These are phyloP conservation scores for Dromiciops gliroides DNA, from an alignment of 2,113 vertebrate genomes.

Conservation along the genomic window DNA sequence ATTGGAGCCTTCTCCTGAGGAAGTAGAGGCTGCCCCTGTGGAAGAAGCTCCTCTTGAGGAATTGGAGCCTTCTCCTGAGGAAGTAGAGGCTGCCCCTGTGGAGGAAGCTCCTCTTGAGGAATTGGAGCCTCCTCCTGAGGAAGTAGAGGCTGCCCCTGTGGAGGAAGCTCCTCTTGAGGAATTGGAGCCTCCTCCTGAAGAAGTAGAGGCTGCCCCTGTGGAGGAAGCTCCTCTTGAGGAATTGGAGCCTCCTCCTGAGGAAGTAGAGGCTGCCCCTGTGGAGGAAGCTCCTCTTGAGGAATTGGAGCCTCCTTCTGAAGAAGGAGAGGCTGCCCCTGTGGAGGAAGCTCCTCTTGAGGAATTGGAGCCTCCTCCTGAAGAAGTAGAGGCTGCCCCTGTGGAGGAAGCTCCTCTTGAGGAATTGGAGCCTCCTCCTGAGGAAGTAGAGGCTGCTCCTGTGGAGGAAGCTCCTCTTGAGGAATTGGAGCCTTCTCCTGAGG, in stretches of 20 bases:
- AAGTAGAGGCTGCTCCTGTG: neutral
- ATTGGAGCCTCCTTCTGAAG: neutral
- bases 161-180: too few relatives aligned
- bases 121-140: neutral
- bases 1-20: too few relatives aligned
- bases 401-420: neutral
- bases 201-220: neutral
- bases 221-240: neutral
- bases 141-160: neutral
- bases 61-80: neutral
- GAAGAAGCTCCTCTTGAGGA: neutral
- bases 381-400: neutral
- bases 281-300: neutral
- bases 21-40: neutral
- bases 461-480: neutral
- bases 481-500: accelerated
- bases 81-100: neutral
- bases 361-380: neutral
- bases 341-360: neutral
- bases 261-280: accelerated
- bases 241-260: neutral
- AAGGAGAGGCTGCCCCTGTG: neutral
- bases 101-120: neutral
- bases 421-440: neutral
- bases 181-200: neutral